Conservation (phyloP, 2,888 invertebrate species). For the Tetramorium bicarinatum region DNA sequence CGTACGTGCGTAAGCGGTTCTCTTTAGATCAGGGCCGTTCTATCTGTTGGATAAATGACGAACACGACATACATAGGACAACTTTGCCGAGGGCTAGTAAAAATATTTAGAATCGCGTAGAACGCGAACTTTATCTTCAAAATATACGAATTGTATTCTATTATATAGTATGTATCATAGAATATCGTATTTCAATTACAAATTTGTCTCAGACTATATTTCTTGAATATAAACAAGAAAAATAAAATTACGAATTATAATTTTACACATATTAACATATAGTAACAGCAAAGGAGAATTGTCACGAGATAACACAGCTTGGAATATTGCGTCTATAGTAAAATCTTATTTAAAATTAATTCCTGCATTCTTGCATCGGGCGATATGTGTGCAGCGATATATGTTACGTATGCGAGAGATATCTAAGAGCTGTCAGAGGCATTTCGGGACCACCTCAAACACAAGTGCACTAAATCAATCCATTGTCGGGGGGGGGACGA, state of each 20-base stretch:
- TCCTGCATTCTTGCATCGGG: background rate
- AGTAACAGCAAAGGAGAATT: background rate
- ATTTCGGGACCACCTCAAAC: slow-evolving; percentile 72
- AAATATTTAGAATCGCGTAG: background rate
- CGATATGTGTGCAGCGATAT: background rate
- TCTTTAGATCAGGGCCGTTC: slow-evolving; percentile 11
- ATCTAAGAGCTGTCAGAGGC: slow-evolving; percentile 71
- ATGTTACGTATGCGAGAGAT: slow-evolving; percentile 44
- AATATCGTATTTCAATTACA: background rate
- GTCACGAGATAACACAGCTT: background rate
- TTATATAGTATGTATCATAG: too few species aligned
- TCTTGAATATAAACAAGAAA: background rate
- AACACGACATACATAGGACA: background rate
- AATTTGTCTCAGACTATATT: background rate
- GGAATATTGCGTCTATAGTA: background rate
- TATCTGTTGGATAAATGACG: background rate
- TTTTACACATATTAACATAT: background rate
- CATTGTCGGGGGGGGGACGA: slow-evolving; percentile 79
- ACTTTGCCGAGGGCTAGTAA: background rate
- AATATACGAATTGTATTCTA: background rate
- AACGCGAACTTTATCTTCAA: background rate
- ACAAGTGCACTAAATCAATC: slow-evolving; percentile 83
- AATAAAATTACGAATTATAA: background rate
- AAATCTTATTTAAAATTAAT: background rate
- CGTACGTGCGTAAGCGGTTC: slow-evolving; percentile 35